Evolutionary conservation across 2,797 vertebrate species (phyloP).

Genomic region (Anomalospiza imberbis): DNA sequence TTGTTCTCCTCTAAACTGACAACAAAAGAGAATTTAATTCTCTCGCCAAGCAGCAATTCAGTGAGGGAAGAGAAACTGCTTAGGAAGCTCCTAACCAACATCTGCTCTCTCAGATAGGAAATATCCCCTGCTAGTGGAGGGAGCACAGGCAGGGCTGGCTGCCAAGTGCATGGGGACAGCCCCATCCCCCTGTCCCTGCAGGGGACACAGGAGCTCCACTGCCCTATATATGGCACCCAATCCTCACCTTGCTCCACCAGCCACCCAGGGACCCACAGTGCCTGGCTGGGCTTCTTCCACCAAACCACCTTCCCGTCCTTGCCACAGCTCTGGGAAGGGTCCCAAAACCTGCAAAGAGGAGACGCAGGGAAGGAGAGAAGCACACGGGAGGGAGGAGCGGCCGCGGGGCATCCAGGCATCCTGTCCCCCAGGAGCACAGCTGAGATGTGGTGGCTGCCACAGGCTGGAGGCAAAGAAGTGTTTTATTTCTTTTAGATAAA

Average conservation of each 20-base stretch:
- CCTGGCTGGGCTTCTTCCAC: not conserved
- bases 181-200: not conserved
- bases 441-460: not conserved
- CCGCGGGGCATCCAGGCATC: fast-evolving
- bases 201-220: not conserved
- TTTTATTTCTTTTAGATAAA: conserved; percentile 29
- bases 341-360: not conserved
- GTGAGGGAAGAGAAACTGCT: conserved; percentile 27
- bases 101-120: conserved; percentile 52
- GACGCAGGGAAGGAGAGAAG: fast-evolving
- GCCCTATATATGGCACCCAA: fast-evolving
- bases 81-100: conserved; percentile 34
- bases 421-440: fast-evolving
- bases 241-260: not conserved
- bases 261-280: not conserved
- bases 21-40: conserved; percentile 49
- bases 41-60: conserved; percentile 14
- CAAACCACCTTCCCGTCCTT: not conserved
- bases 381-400: not conserved
- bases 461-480: not conserved
- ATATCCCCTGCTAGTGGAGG: not conserved
- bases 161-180: not conserved
- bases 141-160: not conserved
- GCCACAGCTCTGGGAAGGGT: not conserved
- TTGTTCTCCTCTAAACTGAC: conserved; percentile 5